Evolutionary conservation across 1,140 invertebrate genomes (phyloP).

Genomic region (Scaptodrosophila lebanonensis): DNA sequence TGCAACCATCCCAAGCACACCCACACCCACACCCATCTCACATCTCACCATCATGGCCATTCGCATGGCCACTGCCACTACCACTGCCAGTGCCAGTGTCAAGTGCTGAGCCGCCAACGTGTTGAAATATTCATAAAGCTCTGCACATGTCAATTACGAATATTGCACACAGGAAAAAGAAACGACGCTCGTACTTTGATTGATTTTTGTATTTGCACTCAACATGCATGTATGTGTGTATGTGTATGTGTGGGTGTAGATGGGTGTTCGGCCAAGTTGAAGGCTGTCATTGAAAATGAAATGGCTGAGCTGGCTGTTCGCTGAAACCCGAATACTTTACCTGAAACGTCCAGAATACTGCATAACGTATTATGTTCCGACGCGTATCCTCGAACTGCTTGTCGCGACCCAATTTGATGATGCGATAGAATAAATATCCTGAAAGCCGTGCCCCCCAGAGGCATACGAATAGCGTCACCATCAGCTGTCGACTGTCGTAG

Average conservation of each 20-base stretch:
- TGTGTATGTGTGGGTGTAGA: not conserved
- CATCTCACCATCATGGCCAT: constrained; percentile 14
- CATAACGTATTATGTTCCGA: constrained; percentile 90
- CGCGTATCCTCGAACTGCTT: constrained; percentile 93
- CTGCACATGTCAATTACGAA: constrained; percentile 40
- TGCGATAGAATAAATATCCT: constrained; percentile 90
- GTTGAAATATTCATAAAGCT: constrained; percentile 54
- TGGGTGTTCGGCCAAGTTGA: constrained; percentile 25
- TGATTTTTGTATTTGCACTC: constrained; percentile 58
- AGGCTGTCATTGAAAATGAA: constrained; percentile 39
- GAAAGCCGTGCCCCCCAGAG: constrained; percentile 91
- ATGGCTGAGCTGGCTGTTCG: constrained; percentile 24
- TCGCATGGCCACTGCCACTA: constrained; percentile 13
- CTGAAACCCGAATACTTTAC: constrained; percentile 76
- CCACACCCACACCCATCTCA: not conserved
- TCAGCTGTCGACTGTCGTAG: constrained; percentile 90
- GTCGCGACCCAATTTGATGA: constrained; percentile 92
- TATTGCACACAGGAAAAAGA: too few relatives aligned
- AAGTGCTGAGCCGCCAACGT: too few relatives aligned
- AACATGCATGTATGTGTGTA: too few relatives aligned
- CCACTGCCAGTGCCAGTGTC: constrained; percentile 20
- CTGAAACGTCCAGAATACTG: constrained; percentile 94
- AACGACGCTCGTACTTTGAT: constrained; percentile 35
- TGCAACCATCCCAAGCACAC: too few relatives aligned
- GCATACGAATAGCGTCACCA: constrained; percentile 91